These are phyloP conservation scores for Crocuta crocuta DNA, from an alignment of 2,113 vertebrate genomes.

Conservation along the genomic window DNA sequence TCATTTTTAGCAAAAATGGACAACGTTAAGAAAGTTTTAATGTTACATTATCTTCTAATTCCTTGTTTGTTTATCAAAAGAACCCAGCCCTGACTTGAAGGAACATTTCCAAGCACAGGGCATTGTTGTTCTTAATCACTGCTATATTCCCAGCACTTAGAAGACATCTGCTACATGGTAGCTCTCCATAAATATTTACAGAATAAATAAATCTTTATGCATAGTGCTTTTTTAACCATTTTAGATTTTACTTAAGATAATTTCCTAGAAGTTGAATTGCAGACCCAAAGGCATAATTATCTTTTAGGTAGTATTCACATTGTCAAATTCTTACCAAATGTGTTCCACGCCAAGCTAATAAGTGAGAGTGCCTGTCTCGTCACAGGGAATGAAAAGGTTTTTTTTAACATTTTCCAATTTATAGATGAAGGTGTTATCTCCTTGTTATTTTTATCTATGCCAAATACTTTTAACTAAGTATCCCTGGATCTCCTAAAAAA, in stretches of 20 bases:
- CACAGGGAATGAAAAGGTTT: not conserved
- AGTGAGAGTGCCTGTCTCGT: not conserved
- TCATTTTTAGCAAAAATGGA: not conserved
- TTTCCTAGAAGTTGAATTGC: constrained; percentile 60
- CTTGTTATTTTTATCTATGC: constrained; percentile 26
- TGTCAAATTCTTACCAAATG: constrained; percentile 49
- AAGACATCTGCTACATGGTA: not conserved
- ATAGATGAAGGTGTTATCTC: not conserved
- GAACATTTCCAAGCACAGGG: not conserved
- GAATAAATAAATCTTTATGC: constrained; percentile 30
- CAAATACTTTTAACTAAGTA: not conserved
- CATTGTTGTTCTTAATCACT: not conserved
- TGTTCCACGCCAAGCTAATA: constrained; percentile 24
- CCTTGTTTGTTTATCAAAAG: not conserved
- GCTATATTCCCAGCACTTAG: not conserved
- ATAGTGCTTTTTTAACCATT: not conserved
- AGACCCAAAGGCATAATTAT: constrained; percentile 55
- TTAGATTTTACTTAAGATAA: constrained; percentile 57
- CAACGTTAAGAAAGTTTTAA: not conserved
- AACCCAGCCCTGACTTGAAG: not conserved
- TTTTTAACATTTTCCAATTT: not conserved
- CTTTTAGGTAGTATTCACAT: constrained; percentile 43
- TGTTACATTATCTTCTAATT: not conserved
- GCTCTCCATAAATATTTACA: constrained; percentile 34
- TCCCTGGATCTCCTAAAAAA: not conserved